These are phyloP conservation scores for Chaetorhynchus papuensis DNA, from an alignment of 2,113 vertebrate species.

Conservation along the genomic window DNA sequence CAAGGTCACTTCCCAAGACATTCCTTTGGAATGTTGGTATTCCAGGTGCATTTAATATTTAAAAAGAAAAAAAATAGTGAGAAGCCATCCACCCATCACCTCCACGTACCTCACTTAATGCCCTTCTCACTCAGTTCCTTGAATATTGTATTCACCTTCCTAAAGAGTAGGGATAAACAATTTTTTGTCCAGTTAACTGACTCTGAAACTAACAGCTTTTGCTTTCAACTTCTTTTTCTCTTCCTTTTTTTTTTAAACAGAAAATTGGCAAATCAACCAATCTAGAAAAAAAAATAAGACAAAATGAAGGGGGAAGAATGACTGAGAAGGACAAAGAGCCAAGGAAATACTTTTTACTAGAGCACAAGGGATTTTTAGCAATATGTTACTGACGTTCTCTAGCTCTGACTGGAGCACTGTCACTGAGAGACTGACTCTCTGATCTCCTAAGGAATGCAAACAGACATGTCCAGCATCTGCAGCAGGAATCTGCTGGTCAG, in stretches of 20 bases:
- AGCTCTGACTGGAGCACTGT: neutral
- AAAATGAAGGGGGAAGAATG: fast-evolving
- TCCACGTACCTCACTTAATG: neutral
- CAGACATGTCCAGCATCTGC: neutral
- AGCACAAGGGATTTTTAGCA: neutral
- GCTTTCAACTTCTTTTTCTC: neutral
- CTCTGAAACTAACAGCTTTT: neutral
- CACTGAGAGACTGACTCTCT: neutral
- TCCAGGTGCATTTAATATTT: neutral
- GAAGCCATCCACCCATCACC: neutral
- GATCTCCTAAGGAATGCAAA: neutral
- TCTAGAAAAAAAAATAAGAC: neutral
- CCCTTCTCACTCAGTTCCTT: neutral
- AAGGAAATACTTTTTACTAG: neutral
- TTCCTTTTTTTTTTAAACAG: neutral
- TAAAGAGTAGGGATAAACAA: neutral
- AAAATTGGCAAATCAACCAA: neutral
- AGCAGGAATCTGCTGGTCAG: neutral
- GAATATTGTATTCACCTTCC: neutral
- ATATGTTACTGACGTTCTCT: fast-evolving
- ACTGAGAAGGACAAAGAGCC: neutral
- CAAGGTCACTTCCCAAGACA: neutral
- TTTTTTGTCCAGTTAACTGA: neutral
- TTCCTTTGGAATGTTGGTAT: neutral
- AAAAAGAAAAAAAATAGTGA: neutral